Evolutionary conservation across 2,888 invertebrate genomes (phyloP), one percentile per base, ranked within the genome.

Genomic region (Phengaris alcon): DNA sequence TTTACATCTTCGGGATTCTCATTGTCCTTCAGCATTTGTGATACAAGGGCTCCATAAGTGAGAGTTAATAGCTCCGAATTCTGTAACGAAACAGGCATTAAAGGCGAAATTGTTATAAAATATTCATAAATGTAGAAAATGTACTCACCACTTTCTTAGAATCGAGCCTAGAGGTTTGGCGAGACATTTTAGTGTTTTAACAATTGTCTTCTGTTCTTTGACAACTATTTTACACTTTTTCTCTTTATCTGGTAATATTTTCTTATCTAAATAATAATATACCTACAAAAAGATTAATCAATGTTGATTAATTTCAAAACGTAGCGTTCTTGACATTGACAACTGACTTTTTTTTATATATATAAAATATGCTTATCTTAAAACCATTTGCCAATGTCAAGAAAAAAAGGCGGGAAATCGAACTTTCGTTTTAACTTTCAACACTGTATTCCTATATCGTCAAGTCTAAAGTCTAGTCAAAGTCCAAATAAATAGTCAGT

Each of bases 1-100:
- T 99, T 99, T 0, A 99, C 99, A 93, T 99, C 99, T 59, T 99
- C 99, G 6, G 98, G 96, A 89, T 97, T 98, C 86, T 99, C 99
- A 82, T 97, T 97, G 87, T 99, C 99, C 88, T 98, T 98, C 35
- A 99, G 91, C 94, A 99, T 96, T 93, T 99, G 99, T 3, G 99
- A 97, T 0, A 99, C 99, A 78, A 99, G 93, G 4, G 99, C 98
- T 68, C 99, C 99, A 91, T 99, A 99, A 0, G 99, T 99, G 73
- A 99, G 94, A 7, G 99, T 98, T 82, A 99, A 97, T 77, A 99
- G 94, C 90, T 99, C 99, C 0, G 98, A 98, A 93, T 98, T 99
- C 98, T 98, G 89, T 73, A 93, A 94, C 13, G 7, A 15, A 22
- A 72, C 3, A 64, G 35, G 12, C 13, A 44, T 35, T 22, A 12